Conservation (phyloP, 2,113 vertebrate genomes). For the Furnarius figulus region DNA sequence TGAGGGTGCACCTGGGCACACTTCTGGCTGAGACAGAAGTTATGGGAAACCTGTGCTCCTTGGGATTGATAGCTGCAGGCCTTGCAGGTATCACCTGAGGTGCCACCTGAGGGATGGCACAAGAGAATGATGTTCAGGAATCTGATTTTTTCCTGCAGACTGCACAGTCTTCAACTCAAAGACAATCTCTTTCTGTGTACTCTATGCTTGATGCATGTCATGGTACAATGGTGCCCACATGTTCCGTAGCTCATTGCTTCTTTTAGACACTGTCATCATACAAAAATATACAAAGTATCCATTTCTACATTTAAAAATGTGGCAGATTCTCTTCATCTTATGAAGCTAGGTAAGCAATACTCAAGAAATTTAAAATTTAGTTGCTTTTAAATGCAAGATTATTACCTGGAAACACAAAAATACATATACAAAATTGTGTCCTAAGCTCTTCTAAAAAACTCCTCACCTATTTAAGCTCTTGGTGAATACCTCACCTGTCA, state of each 20-base stretch:
- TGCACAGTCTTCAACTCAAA: not conserved
- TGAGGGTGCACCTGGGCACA: not conserved
- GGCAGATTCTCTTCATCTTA: not conserved
- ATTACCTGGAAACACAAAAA: not conserved
- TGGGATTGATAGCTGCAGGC: not conserved
- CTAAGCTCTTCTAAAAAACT: not conserved
- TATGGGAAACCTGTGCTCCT: not conserved
- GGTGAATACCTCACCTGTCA: not conserved
- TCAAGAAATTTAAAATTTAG: not conserved
- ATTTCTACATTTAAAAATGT: not conserved
- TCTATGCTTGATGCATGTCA: not conserved
- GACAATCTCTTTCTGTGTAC: not conserved
- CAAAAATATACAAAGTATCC: not conserved
- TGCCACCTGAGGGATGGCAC: not conserved
- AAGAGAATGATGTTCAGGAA: not conserved
- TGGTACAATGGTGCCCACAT: not conserved
- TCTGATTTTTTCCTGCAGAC: not conserved
- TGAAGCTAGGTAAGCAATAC: not conserved
- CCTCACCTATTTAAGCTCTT: not conserved
- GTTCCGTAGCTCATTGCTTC: not conserved
- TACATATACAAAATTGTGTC: not conserved
- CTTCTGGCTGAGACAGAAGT: not conserved
- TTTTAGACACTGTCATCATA: not conserved
- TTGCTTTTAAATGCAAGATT: not conserved
- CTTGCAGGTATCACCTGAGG: accelerated